phyloP scores from a whole-genome alignment of 2,888 invertebrate genomes.

The Eilema caniola region DNA sequence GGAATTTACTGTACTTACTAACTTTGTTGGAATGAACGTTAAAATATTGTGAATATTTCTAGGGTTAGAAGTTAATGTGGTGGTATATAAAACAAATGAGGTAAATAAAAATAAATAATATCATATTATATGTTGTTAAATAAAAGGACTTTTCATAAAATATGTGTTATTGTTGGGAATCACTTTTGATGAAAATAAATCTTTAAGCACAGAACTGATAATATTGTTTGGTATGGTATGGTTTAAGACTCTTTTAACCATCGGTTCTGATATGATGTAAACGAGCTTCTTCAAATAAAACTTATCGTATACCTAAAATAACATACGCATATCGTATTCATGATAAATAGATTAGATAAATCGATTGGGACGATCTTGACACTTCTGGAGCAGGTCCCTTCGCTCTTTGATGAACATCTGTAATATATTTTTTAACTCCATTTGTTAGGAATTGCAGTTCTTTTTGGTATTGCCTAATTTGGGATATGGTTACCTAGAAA shows the following conservation, averaged over 20 bases:
- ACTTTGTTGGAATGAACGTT: conserved; percentile 49
- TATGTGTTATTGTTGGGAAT: background rate
- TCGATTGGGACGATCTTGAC: background rate
- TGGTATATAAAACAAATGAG: background rate
- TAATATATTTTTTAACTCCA: no score
- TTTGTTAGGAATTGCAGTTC: no score
- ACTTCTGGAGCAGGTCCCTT: background rate
- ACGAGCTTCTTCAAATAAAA: no score
- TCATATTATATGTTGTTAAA: background rate
- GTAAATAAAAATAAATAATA: background rate
- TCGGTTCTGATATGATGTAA: no score
- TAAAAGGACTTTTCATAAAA: background rate
- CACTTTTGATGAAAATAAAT: background rate
- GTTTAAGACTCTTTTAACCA: no score
- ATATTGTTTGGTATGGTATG: no score
- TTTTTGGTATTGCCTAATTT: no score
- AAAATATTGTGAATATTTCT: conserved; percentile 41
- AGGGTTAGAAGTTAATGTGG: background rate
- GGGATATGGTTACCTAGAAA: no score
- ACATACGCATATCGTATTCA: background rate
- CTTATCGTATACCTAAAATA: background rate
- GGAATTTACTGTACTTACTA: conserved; percentile 56
- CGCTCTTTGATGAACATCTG: no score
- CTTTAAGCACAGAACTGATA: background rate
- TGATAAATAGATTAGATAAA: no score